Conservation (phyloP, 2,113 vertebrate species). For the Cavia porcellus region DNA sequence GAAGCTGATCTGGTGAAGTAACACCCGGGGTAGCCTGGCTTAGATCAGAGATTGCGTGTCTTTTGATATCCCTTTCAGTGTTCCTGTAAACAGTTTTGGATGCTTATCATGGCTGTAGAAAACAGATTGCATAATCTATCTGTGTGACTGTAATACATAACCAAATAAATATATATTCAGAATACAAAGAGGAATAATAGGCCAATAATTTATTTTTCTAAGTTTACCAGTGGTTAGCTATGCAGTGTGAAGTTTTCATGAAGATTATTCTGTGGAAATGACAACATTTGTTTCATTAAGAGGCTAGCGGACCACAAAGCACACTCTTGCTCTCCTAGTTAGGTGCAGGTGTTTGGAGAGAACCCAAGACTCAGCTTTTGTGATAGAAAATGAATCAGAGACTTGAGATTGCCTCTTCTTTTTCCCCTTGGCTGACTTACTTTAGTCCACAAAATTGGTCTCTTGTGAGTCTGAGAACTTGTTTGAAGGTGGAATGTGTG, state of each 20-base stretch:
- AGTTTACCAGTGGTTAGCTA: not conserved
- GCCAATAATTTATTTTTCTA: not conserved
- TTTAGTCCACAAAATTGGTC: slow-evolving; percentile 28
- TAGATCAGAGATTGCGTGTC: not conserved
- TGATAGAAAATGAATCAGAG: slow-evolving; percentile 58
- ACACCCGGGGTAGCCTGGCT: not conserved
- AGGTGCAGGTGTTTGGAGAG: slow-evolving; percentile 77
- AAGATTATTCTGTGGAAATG: not conserved
- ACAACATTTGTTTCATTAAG: not conserved
- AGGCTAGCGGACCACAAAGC: not conserved
- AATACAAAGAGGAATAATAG: not conserved
- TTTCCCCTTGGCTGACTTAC: slow-evolving; percentile 71
- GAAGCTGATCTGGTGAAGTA: not conserved
- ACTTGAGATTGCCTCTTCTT: not conserved
- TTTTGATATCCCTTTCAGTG: slow-evolving; percentile 35
- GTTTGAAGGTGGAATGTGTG: not conserved
- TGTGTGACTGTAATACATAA: not conserved
- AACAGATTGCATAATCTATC: not conserved
- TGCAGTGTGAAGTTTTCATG: not conserved
- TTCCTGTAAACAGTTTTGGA: not conserved
- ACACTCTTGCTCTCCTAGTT: not conserved
- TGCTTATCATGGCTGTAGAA: not conserved
- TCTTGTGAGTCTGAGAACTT: slow-evolving; percentile 51
- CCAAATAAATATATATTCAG: not conserved
- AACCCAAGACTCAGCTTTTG: slow-evolving; percentile 56